A percentile compares a stretch with the other conserved stretches of the same genome.
phyloP scores from a whole-genome alignment of 2,797 vertebrate genomes.

The Epinephelus awoara region DNA sequence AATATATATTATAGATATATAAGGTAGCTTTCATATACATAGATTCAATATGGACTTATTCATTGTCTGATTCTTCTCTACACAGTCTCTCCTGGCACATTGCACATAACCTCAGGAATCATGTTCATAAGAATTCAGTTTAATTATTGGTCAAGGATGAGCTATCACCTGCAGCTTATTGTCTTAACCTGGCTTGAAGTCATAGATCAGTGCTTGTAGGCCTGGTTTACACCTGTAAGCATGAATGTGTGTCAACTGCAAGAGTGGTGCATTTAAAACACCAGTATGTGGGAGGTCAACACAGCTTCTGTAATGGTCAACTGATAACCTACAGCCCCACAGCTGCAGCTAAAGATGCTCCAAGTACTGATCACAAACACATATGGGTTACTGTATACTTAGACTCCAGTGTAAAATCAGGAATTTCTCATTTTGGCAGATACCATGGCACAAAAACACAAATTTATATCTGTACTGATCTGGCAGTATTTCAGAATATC shows the following conservation, averaged over 20 bases:
- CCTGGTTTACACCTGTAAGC: conserved; percentile 22
- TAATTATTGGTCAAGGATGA: conserved; percentile 41
- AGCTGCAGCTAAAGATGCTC: conserved; percentile 67
- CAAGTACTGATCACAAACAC: not conserved
- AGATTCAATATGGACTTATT: conserved; percentile 71
- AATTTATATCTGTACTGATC: not conserved
- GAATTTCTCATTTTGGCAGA: not conserved
- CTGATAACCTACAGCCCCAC: conserved; percentile 12
- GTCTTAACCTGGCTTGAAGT: conserved; percentile 31
- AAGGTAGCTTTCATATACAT: conserved; percentile 76
- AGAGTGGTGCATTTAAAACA: conserved; percentile 6
- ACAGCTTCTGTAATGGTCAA: not conserved
- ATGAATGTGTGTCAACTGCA: conserved; percentile 14
- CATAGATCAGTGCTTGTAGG: conserved; percentile 3
- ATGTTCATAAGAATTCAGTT: conserved; percentile 36
- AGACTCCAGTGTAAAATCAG: not conserved
- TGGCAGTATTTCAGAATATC: conserved; percentile 7
- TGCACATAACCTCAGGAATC: conserved; percentile 73
- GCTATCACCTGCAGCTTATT: conserved; percentile 44
- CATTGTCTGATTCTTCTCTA: conserved; percentile 43
- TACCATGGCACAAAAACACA: conserved; percentile 7
- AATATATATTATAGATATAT: conserved; percentile 80
- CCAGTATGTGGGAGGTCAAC: conserved; percentile 11
- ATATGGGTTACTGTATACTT: not conserved
- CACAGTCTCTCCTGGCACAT: conserved; percentile 78